Base-by-base conservation (phyloP, 2,113 vertebrate genomes). In the Machaerirhynchus nigripectus region DNA sequence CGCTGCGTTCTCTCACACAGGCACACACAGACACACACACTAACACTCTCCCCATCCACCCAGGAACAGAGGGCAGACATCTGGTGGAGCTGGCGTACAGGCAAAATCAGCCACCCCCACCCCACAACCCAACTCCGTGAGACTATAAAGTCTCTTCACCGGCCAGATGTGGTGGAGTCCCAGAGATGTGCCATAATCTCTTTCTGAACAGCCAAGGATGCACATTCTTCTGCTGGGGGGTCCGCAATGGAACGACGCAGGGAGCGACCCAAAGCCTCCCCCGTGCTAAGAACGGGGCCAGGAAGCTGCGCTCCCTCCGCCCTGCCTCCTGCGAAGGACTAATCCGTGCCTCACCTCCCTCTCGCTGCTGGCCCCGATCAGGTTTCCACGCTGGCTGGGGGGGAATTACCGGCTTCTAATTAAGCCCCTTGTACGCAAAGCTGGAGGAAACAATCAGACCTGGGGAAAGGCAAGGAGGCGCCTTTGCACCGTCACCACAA, bases 261-360 rank as follows among this genome's bases (percentile, higher is more conserved):
- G 37, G 52, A 76, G 24, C 2, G 7, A 35, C 21, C 9, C 46
- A 39, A 70, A 44, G 10, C 24, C 27, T 47, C 37, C 56, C 31
- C 7, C 0, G 5, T 13, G 49, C 35, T 26, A 2, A 37, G 71
- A 53, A 59, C 1, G 42, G 23, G 49, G 53, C 23, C 19, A 9
- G 35, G 60, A 35, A 75, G 10, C 26, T 0, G 0, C 9, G 6
- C 12, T 64, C 7, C 11, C 52, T 18, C 6, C 0, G 1, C 40
- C 26, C 53, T 60, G 65, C 70, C 35, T 69, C 57, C 53, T 28
- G 35, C 63, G 8, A n/a, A 35, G 39, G 18, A 31, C n/a, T 76
- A 18, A 83, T 69, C 39, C 84, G 37, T 57, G 33, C 63, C 59
- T 87, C 56, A 44, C 40, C 59, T 40, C 76, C 22, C 8, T 40